Percentiles rank a stretch among this genome's conserved stretches.
These are phyloP conservation scores for Ryuthela nishihirai DNA, from an alignment of 2,888 invertebrate genomes.

Conservation along the genomic window DNA sequence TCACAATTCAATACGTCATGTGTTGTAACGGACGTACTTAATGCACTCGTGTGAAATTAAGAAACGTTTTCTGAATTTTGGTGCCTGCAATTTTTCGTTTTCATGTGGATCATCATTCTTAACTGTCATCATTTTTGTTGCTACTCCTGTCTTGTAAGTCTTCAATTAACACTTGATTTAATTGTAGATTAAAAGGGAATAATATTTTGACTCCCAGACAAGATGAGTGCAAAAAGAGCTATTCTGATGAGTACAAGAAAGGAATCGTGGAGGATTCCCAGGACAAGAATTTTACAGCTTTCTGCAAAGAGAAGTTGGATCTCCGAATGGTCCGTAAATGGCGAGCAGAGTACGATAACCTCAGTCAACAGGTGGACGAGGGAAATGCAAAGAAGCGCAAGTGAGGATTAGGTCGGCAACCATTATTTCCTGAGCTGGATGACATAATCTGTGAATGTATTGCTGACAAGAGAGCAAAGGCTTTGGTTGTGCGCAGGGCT, in stretches of 20 bases:
- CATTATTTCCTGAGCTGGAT: constrained; percentile 2
- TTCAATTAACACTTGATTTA: not conserved
- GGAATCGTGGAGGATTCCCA: not conserved
- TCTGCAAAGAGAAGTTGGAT: not conserved
- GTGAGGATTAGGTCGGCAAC: constrained; percentile 3
- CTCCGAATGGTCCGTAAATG: not conserved
- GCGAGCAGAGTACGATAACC: constrained; percentile 1
- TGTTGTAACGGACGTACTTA: constrained; percentile 9
- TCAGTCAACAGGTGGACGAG: not conserved
- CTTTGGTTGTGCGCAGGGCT: not conserved
- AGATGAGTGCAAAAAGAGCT: not conserved
- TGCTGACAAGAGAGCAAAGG: not conserved
- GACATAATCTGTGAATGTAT: not conserved
- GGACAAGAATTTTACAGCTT: constrained; percentile 1
- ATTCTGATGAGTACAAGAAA: not conserved
- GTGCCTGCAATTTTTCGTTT: not conserved
- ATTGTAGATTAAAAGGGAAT: not conserved
- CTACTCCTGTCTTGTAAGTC: not conserved
- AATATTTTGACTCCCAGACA: not conserved
- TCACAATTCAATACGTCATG: too few relatives aligned
- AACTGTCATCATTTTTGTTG: not conserved
- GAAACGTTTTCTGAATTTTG: not conserved
- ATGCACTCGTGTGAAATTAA: not conserved
- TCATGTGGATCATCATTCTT: not conserved
- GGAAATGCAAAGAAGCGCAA: not conserved